Evolutionary conservation across 35 echinoderm and acorn worm species (phyloP).

Genomic region (Strongylocentrotus purpuratus): DNA sequence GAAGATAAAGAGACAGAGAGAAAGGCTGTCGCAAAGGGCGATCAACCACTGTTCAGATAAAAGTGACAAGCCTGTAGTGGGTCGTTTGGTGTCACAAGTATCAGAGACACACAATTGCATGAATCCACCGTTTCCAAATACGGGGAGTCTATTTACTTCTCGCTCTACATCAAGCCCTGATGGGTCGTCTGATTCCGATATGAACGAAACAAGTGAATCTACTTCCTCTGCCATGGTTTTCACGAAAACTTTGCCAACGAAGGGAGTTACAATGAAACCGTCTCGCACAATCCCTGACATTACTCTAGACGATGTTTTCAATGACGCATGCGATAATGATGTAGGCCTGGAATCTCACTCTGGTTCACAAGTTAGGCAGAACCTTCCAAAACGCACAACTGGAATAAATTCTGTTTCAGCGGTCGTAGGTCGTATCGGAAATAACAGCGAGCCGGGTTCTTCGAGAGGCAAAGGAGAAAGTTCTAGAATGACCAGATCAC

Average conservation of each 20-base stretch:
- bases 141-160: neutral
- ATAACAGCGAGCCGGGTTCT: neutral
- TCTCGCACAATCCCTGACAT: neutral
- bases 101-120: neutral
- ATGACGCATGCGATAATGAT: neutral
- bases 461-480: neutral
- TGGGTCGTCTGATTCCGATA: neutral
- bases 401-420: neutral
- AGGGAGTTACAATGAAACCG: neutral
- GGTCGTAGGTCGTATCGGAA: neutral
- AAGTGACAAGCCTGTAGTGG: neutral
- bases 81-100: neutral
- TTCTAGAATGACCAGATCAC: neutral
- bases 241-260: neutral
- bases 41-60: neutral
- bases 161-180: neutral
- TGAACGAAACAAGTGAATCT: neutral
- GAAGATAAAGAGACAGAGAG: conserved; percentile 2
- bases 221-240: neutral
- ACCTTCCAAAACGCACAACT: neutral
- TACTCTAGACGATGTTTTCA: neutral
- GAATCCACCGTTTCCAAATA: neutral
- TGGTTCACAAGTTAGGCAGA: neutral
- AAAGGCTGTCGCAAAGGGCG: neutral
- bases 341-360: neutral